Conservation (phyloP, 2,797 vertebrate species). For the Numenius phaeopus region DNA sequence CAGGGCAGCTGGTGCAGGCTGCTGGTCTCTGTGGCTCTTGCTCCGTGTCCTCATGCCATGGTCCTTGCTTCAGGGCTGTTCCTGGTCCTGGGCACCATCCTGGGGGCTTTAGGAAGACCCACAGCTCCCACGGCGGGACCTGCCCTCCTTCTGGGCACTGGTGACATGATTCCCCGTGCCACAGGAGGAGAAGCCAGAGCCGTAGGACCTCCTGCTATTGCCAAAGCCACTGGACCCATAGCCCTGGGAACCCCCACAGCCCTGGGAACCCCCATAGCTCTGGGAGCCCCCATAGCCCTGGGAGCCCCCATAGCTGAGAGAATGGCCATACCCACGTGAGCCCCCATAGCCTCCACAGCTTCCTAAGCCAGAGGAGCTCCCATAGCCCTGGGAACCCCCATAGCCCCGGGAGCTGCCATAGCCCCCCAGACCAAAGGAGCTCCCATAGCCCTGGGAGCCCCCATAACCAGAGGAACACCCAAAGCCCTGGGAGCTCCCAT, state of each 20-base stretch:
- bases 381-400: no score
- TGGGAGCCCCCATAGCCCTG: no score
- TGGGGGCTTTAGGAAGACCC: background rate
- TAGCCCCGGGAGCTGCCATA: no score
- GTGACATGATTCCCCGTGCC: background rate
- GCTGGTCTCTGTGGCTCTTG: background rate
- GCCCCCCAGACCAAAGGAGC: no score
- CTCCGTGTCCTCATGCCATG: fast-evolving
- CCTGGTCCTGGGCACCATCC: background rate
- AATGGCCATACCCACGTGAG: background rate
- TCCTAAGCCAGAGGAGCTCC: background rate
- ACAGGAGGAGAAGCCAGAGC: background rate
- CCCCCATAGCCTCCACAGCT: background rate
- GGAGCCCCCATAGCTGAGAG: background rate
- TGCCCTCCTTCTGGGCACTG: background rate
- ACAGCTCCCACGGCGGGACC: background rate
- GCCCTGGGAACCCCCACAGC: background rate
- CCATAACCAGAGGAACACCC: no score
- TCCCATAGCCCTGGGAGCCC: no score
- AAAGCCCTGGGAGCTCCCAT: no score
- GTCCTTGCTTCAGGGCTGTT: background rate
- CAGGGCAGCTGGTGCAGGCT: background rate
- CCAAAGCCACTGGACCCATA: background rate
- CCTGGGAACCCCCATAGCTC: background rate
- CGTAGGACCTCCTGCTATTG: background rate